Base-by-base conservation (phyloP, 2,888 invertebrate genomes). In the Drosophila subsilvestris region DNA sequence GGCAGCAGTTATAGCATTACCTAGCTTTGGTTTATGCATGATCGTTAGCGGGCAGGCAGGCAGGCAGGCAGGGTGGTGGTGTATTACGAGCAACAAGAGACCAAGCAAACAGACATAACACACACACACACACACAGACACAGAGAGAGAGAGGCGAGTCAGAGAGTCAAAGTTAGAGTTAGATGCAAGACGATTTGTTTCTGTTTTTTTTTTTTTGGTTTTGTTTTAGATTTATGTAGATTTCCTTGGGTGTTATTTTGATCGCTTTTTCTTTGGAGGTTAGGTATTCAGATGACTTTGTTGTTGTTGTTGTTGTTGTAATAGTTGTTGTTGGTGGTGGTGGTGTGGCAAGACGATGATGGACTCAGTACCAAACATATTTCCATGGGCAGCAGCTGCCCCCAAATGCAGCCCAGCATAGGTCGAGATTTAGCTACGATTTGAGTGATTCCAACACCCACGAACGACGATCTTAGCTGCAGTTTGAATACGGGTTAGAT, bases 1-100 rank as follows among this genome's bases (percentile, higher is more conserved):
- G 76, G 87, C 76, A 79, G 85, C 85, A 81, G 84, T 84, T 84
- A 84, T 86, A 70, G 88, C 77, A 87, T 87, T 88, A 71, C 57
- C 78, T 79, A 87, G 75, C 79, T 78, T 86, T 75, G 88, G 78
- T 80, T 84, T 89, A 88, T 88, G 88, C 88, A 88, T 88, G 81
- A 80, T 88, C 78, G 80, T 83, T 80, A 77, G 76, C 79, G 66
- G 48, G 62, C 71, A 62, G 78, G 70, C 75, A 78, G 74, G 55
- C 25, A 25, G 25, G 25, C 25, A 65, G 73, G 45, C 70, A 54
- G 65, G 58, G 45, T 68, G 63, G 62, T 54, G 54, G 54, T 54
- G 61, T 78, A 76, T 79, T 76, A 78, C 72, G 65, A 51, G 43
- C 27, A 63, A 45, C 49, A 70, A 65, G 56, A 62, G 75, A 80